Evolutionary conservation across 2,888 invertebrate genomes (phyloP), one percentile per base, ranked within the genome.

Genomic region (Dugesia japonica): DNA sequence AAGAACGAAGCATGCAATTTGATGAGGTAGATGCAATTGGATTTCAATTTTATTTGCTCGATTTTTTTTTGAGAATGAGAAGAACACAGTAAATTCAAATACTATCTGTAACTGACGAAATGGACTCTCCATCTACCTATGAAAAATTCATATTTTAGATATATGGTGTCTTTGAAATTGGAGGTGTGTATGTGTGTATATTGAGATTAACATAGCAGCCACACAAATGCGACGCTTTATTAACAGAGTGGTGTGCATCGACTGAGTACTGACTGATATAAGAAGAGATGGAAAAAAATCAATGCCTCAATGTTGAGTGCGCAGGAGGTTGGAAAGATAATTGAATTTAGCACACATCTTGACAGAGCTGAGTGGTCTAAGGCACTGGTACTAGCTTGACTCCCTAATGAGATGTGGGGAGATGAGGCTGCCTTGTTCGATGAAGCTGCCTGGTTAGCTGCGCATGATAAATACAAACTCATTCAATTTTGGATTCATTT

Each of bases 1-100:
- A 56, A 56, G 56, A 56, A 56, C 56, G 56, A 56, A 56, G 56
- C 56, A 56, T 56, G 56, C 56, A 56, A 56, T 56, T 56, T 56
- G 56, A 56, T 56, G 56, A 56, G 56, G 56, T 56, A 56, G 56
- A 56, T 56, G 23, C 56, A 56, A 56, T 56, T 56, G 56, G 56
- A 56, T 56, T 56, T 56, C 56, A 56, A 9, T 56, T 56, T 56
- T 56, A 56, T 56, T 56, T 56, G 56, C 56, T 56, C 56, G 56
- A 56, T 56, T 56, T 31, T 31, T 31, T 31, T 31, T 56, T 56
- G 56, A 56, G 56, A 56, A 31, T 31, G 31, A 23, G 20, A n/a
- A 56, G 56, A 56, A n/a, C 56, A 56, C 56, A 56, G 56, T 56
- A 56, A 56, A 56, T 56, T 56, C 56, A 56, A 56, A 56, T 56